Conservation (phyloP, 2,797 vertebrate species). For the Smutsia gigantea region DNA sequence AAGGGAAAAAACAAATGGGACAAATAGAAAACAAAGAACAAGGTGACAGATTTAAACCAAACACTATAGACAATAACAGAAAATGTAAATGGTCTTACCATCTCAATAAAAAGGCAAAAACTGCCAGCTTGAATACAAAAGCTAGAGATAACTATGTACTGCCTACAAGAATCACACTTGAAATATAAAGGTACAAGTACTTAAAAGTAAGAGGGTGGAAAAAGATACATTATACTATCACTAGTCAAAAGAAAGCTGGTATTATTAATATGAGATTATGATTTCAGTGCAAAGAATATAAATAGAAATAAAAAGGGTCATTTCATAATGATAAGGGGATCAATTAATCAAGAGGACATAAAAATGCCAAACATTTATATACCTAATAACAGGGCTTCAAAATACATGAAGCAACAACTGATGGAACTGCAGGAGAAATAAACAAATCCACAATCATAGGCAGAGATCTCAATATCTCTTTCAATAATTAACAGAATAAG, state of each 20-base stretch:
- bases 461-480: not conserved
- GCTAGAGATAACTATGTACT: not conserved
- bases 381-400: not conserved
- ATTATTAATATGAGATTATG: not conserved
- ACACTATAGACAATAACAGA: not conserved
- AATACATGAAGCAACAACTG: not conserved
- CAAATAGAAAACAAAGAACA: not conserved
- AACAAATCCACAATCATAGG: not conserved
- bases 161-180: not conserved
- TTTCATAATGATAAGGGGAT: slow-evolving; percentile 3
- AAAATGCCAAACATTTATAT: not conserved
- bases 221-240: not conserved
- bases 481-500: not conserved
- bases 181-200: not conserved
- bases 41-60: not conserved
- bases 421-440: not conserved
- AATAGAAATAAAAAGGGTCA: not conserved
- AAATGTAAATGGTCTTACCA: not conserved
- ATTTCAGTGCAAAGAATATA: not conserved
- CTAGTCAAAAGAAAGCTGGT: not conserved
- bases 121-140: not conserved
- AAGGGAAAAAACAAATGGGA: not conserved
- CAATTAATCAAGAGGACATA: not conserved
- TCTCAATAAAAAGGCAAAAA: not conserved
- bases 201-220: not conserved